Conservation (phyloP, 2,888 invertebrate species). For the Sepiola atlantica region DNA sequence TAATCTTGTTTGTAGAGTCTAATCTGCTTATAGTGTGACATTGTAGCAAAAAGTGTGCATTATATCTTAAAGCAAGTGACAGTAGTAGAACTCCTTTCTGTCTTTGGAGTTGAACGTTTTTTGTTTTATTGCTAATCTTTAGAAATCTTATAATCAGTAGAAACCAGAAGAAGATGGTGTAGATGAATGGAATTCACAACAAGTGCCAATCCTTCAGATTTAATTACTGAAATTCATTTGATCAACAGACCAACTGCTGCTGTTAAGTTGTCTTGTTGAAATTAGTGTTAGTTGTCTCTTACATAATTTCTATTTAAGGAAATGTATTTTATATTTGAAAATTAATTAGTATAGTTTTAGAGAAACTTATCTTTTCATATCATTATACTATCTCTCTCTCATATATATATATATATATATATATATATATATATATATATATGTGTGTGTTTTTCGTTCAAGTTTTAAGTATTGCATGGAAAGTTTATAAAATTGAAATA, state of each 20-base stretch:
- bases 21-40: neutral
- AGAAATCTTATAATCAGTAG: neutral
- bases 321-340: neutral
- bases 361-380: neutral
- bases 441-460: too few species aligned
- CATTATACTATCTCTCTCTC: too few species aligned
- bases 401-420: too few species aligned
- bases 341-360: neutral
- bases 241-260: neutral
- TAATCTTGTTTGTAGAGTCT: neutral
- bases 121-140: neutral
- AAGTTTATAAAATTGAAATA: too few species aligned
- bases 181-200: neutral
- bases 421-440: too few species aligned
- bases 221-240: neutral
- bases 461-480: too few species aligned
- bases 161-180: neutral
- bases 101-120: neutral
- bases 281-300: neutral
- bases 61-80: neutral
- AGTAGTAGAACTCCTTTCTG: neutral
- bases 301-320: neutral
- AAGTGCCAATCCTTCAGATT: neutral
- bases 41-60: neutral
- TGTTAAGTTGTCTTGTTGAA: neutral